These are phyloP conservation scores for Drosophila mulleri DNA, from an alignment of 2,888 invertebrate species.

Conservation along the genomic window DNA sequence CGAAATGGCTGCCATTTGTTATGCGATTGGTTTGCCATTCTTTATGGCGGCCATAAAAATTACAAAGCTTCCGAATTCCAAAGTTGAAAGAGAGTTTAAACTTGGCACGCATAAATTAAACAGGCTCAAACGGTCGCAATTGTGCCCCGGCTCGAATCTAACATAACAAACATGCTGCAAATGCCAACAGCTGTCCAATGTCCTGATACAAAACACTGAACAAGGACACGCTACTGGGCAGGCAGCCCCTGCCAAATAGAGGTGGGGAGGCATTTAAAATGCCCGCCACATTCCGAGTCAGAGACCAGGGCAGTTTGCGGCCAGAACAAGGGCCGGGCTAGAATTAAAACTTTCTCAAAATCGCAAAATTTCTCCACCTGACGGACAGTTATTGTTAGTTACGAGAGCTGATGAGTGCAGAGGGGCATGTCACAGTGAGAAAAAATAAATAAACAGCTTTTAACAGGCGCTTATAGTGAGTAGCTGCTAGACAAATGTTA, in stretches of 20 bases:
- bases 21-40: constrained; percentile 67
- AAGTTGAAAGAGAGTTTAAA: constrained; percentile 60
- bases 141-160: constrained; percentile 22
- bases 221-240: constrained; percentile 19
- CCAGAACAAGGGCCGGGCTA: constrained; percentile 21
- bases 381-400: constrained; percentile 51
- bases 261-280: constrained; percentile 69
- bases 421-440: too few species aligned
- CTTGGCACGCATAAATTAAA: constrained; percentile 73
- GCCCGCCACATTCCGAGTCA: constrained; percentile 65
- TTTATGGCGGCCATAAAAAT: constrained; percentile 63
- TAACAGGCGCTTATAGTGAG: constrained; percentile 3
- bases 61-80: constrained; percentile 55
- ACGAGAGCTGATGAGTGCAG: background rate
- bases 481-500: constrained; percentile 21
- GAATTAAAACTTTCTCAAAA: constrained; percentile 50
- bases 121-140: constrained; percentile 25
- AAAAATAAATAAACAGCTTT: constrained; percentile 15
- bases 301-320: constrained; percentile 47
- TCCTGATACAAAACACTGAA: constrained; percentile 30
- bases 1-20: constrained; percentile 78
- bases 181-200: constrained; percentile 61
- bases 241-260: constrained; percentile 42
- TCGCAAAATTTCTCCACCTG: constrained; percentile 34
- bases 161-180: constrained; percentile 65